Conservation (phyloP, 2,113 vertebrate species). For the Ailuropoda melanoleuca region DNA sequence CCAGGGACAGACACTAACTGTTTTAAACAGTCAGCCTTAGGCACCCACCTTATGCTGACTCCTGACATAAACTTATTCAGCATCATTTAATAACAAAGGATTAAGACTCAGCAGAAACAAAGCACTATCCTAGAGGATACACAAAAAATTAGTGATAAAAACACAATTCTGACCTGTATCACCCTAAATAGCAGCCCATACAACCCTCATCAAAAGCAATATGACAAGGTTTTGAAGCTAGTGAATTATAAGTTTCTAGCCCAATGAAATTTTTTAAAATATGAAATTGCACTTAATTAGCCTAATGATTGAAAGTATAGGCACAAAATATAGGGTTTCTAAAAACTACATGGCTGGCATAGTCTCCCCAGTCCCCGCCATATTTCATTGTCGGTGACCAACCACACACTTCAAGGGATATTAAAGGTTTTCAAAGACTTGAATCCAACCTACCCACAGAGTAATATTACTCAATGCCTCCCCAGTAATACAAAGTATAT, state of each 20-base stretch:
- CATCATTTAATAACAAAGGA: slow-evolving; percentile 35
- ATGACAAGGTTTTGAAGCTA: background rate
- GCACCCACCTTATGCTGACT: slow-evolving; percentile 6
- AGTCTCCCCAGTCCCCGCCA: background rate
- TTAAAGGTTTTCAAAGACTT: background rate
- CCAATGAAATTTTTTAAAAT: slow-evolving; percentile 7
- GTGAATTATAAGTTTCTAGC: background rate
- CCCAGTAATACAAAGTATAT: background rate
- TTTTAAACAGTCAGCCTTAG: slow-evolving; percentile 55
- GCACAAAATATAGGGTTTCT: background rate
- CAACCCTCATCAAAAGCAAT: background rate
- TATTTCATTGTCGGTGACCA: background rate
- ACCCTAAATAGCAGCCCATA: background rate
- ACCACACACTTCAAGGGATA: background rate
- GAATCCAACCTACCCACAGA: background rate
- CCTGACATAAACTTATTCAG: slow-evolving; percentile 49
- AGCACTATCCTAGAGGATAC: background rate
- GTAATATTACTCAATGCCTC: background rate
- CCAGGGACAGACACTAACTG: slow-evolving; percentile 19
- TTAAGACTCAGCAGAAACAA: slow-evolving; percentile 56
- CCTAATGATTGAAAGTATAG: background rate
- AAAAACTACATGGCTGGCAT: background rate
- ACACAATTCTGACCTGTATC: background rate
- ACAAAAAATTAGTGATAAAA: background rate
- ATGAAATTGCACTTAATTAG: slow-evolving; percentile 3